Evolutionary conservation across 2,888 invertebrate genomes (phyloP), one percentile per base, ranked within the genome.

Genomic region (Drosophila eohydei): DNA sequence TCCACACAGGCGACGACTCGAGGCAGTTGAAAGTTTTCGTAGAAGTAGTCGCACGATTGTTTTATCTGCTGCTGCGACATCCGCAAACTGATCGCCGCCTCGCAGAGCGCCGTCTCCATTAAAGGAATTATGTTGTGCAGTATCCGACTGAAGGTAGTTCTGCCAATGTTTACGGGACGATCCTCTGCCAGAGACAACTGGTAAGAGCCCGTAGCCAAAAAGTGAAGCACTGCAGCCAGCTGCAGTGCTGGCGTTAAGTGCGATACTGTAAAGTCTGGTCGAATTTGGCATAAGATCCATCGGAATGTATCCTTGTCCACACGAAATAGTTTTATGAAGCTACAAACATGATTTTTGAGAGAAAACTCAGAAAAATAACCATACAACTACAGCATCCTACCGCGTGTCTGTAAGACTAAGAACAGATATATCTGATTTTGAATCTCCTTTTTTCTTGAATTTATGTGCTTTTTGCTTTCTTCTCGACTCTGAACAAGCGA

Each of bases 51-150:
- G 7, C n/a, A 26, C 0, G 12, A 41, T 26, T 41, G 32, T 4
- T 41, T 21, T 4, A 21, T 14, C 11, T 60, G 41, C 21, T 41
- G n/a, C 41, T 41, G 32, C 11, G 21, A n/a, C 51, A 41, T 51
- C 5, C n/a, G 14, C 26, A 51, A 7, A 7, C 12, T 46, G 36
- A 46, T 46, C 1, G 57, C 46, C 4, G 26, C 28, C 8, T 12
- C 34, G 14, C 58, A 59, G 2, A 58, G 28, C 8, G n/a, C 36
- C 46, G 26, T 4, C 46, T 46, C 36, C 46, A 58, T 48, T 0
- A 28, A 5, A n/a, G 36, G 48, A 48, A 58, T 48, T 3, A 58
- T n/a, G 12, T 16, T 48, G 28, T 48, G 48, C n/a, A 48, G 16
- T 2, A 58, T 48, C 9, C 12, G 28, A 16, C 58, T 38, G 4